Base-by-base conservation (phyloP, 2,113 vertebrate species). In the Terrapene triunguis region DNA sequence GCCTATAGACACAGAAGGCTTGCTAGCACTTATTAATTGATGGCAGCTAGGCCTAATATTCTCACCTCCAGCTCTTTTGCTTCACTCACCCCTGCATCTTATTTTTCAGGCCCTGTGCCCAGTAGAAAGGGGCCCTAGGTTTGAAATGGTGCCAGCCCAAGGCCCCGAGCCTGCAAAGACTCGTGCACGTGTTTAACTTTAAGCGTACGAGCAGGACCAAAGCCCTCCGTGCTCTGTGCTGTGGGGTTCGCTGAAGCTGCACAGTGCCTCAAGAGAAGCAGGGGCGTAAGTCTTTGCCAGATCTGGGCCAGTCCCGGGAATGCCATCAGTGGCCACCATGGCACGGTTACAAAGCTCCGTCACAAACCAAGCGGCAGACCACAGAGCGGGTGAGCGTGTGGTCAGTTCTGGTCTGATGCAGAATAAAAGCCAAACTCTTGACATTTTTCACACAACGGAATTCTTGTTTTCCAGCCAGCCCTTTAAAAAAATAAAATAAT, bases 311-410 rank as follows among this genome's bases (percentile, higher is more conserved):
- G 32, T n/a, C 62, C 7, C 4, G 4, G 32, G 32, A 65, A 65
- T 19, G n/a, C n/a, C n/a, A 22, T 38, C 19, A 22, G 65, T n/a
- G 3, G 22, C 65, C 35, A 19, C 35, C 38, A 69, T 1, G 19
- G 65, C 59, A 29, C 59, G 14, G 27, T 27, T 62, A 38, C 65
- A 11, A n/a, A 10, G 65, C 27, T 62, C 59, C 6, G 5, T 10
- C n/a, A 5, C 65, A 72, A 22, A n/a, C n/a, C 65, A 72, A 10
- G 65, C 32, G 5, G 62, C 62, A 19, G 32, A 7, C 32, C 8
- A 2, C 6, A 35, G 35, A 5, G 17, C 4, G 8, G 35, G 35
- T 35, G 7, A 16, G 35, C 7, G 14, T 1, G 4, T 21, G 38
- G 65, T 8, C 10, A 21, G 65, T 38, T 72, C 21, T 22, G 17